Evolutionary conservation across 2,888 invertebrate genomes (phyloP), one percentile per base, ranked within the genome.

Genomic region (Frankliniella fusca): DNA sequence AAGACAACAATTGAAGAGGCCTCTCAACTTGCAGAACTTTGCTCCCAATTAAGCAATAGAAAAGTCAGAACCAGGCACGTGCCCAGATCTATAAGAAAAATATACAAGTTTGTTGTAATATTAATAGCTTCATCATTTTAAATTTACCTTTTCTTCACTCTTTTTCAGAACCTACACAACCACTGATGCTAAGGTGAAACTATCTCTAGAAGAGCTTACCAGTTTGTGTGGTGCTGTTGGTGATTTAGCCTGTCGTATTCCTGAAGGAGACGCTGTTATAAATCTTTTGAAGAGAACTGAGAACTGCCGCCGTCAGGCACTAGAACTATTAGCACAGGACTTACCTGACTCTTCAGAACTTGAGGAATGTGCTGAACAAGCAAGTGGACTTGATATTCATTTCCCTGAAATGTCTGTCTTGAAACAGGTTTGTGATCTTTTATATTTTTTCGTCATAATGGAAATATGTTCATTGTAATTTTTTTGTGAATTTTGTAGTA

Each of bases 11-110:
- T 97, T 2, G 92, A 94, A 83, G 97, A 97, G 88, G 97, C 97
- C 0, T 97, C 97, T 87, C 97, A 97, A 87, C 97, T 96, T 88
- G 94, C 95, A 0, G 94, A 94, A 80, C 95, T 97, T 80, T 97
- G 97, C 76, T 94, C 95, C 85, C 96, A 97, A 87, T 90, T 98
- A 82, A 94, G 96, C 86, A 91, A 94, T 82, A 95, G 95, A 88
- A 96, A 97, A 91, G 95, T 97, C 88, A 92, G 96, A 82, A 97
- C 97, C 86, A 93, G 95, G 70, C 27, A 76, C 12, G 70, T 27
- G n/a, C 27, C 70, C 70, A 20, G 15, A 54, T 12, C 54, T 20
- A 11, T 15, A 15, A 5, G 0, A 54, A 54, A 54, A 54, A 54
- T 20, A 20, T 54, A 20, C 54, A 5, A 11, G 15, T 54, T 20